phyloP scores from a whole-genome alignment of 2,113 vertebrate species.

The Aegypius monachus region DNA sequence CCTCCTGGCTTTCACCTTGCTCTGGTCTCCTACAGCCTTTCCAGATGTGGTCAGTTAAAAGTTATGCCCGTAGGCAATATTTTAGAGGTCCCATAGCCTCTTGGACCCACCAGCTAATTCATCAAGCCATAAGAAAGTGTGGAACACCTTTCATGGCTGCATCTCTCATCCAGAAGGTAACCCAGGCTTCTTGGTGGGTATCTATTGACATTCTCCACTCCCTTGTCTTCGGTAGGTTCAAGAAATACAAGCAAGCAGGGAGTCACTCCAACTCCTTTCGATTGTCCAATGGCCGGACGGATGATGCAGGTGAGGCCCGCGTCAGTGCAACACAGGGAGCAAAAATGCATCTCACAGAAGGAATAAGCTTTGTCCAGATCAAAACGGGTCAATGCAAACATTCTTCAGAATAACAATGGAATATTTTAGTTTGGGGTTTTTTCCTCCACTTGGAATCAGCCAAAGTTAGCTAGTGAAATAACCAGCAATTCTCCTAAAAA shows the following conservation, averaged over 20 bases:
- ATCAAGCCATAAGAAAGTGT: neutral
- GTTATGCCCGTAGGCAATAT: neutral
- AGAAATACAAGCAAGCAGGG: conserved; percentile 97
- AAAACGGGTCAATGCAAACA: fast-evolving
- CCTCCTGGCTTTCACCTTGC: neutral
- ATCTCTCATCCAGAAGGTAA: neutral
- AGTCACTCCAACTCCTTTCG: conserved; percentile 97
- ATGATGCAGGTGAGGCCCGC: conserved; percentile 85
- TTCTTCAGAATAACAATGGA: neutral
- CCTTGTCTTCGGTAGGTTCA: conserved; percentile 83
- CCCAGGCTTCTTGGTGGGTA: neutral
- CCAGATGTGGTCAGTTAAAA: neutral
- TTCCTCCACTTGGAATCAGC: fast-evolving
- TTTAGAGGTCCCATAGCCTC: neutral
- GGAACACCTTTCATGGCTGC: neutral
- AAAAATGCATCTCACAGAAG: neutral
- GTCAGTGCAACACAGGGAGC: fast-evolving
- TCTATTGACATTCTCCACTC: neutral
- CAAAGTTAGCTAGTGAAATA: neutral
- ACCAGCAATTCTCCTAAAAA: neutral
- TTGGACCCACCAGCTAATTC: neutral
- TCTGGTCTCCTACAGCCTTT: neutral
- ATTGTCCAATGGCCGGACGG: conserved; percentile 89
- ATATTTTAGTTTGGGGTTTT: neutral
- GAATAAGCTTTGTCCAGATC: neutral